Evolutionary conservation across 2,797 vertebrate species (phyloP).

Genomic region (Neosalanx taihuensis): DNA sequence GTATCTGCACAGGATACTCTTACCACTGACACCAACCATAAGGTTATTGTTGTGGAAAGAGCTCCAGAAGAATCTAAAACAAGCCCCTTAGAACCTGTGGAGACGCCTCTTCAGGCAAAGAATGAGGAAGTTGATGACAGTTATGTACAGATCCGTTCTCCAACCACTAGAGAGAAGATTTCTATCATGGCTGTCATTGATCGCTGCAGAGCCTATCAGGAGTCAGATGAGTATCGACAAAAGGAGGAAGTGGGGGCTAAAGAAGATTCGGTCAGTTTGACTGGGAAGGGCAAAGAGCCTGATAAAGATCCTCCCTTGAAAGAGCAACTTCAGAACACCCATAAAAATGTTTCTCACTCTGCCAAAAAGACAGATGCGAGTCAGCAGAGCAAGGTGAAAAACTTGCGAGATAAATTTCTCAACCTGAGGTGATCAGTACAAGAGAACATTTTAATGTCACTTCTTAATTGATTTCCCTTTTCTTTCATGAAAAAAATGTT

Average conservation of each 20-base stretch:
- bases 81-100: background rate
- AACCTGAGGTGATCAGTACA: slow-evolving; percentile 49
- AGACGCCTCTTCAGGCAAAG: background rate
- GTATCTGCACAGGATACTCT: slow-evolving; percentile 65
- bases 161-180: slow-evolving; percentile 79
- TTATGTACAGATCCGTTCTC: slow-evolving; percentile 79
- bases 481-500: background rate
- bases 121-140: slow-evolving; percentile 32
- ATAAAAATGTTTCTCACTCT: background rate
- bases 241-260: slow-evolving; percentile 51
- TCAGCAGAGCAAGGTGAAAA: slow-evolving; percentile 60
- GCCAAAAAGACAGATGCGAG: slow-evolving; percentile 35
- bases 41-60: slow-evolving; percentile 78
- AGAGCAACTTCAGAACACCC: background rate
- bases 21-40: slow-evolving; percentile 54
- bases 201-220: slow-evolving; percentile 79
- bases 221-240: slow-evolving; percentile 70
- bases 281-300: slow-evolving; percentile 19
- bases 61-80: slow-evolving; percentile 25
- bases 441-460: slow-evolving; percentile 5
- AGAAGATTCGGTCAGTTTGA: slow-evolving; percentile 14
- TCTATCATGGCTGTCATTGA: slow-evolving; percentile 76
- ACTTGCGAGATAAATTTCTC: slow-evolving; percentile 69
- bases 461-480: background rate
- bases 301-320: background rate